Percentiles rank a stretch among this genome's conserved stretches.
phyloP scores from a whole-genome alignment of 2,888 invertebrate genomes.

The Epirrhoe tristata region DNA sequence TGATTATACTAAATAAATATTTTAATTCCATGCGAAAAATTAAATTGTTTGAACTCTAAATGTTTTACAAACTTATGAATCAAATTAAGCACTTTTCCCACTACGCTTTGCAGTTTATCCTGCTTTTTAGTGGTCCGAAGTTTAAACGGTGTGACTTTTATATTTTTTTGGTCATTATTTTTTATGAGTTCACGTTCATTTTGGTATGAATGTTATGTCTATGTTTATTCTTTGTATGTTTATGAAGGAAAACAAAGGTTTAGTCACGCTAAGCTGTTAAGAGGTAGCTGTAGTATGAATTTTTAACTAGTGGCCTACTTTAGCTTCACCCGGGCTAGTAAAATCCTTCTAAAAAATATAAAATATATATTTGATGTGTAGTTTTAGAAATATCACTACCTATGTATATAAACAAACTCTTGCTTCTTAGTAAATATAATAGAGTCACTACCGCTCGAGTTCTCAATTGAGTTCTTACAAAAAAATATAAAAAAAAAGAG shows the following conservation, averaged over 20 bases:
- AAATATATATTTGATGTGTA: no score
- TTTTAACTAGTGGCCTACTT: not conserved
- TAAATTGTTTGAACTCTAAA: constrained; percentile 18
- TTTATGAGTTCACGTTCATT: constrained; percentile 44
- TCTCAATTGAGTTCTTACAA: no score
- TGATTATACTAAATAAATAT: no score
- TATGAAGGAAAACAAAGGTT: constrained; percentile 28
- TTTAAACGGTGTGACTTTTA: constrained; percentile 45
- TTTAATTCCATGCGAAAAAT: not conserved
- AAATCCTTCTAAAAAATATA: no score
- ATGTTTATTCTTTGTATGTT: constrained; percentile 40
- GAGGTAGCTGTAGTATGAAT: constrained; percentile 2
- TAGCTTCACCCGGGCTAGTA: no score
- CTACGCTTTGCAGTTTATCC: constrained; percentile 39
- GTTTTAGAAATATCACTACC: no score
- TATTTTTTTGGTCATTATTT: constrained; percentile 43
- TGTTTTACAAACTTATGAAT: constrained; percentile 33
- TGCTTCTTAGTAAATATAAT: no score
- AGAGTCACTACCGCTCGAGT: no score
- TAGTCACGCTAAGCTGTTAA: constrained; percentile 36
- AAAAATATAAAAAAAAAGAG: no score
- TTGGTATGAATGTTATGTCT: constrained; percentile 40
- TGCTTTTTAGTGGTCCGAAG: constrained; percentile 44
- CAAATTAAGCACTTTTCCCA: constrained; percentile 40
- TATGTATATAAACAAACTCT: no score